Base-by-base conservation (phyloP, 2,888 invertebrate genomes). In the Drosophila histrio region DNA sequence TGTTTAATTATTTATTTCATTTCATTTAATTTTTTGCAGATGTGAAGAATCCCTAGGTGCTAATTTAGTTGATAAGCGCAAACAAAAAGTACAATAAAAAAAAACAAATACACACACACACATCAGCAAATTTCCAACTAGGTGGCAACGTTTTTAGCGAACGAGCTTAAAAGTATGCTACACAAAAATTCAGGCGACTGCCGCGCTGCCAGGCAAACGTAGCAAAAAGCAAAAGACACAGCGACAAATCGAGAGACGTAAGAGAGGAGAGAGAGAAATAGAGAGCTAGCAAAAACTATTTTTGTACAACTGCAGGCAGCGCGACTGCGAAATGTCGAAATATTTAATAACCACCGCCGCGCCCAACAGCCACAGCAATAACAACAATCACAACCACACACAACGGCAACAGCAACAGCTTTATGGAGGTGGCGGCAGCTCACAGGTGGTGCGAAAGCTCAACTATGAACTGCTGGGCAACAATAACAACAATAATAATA, bases 41-140 rank as follows among this genome's bases (percentile, higher is more conserved):
- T 91, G 89, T 90, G 89, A 91, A 90, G 83, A 91, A 91, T 91
- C 91, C 90, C 81, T 91, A 90, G 91, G 91, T 91, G 91, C 91
- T 91, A 90, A 91, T 90, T 90, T 91, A 91, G 91, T 88, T 83
- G 82, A 89, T 91, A 91, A 90, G 91, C 72, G 68, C 68, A 84
- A 90, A 87, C 70, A 72, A 54, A 73, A 43, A 84, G 74, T 73
- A 76, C 76, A 88, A 87, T 85, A 86, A 68, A 53, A 54, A 62
- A 49, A 44, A 53, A 47, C 17, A 57, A 8, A 52, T 19, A 58
- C 24, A 44, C 34, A 38, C 43, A 43, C 50, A 56, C 26, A 34
- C 22, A 39, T 4, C 34, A 24, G 43, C 34, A 52, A 39, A 36
- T 58, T 57, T 77, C 24, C 58, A 65, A 80, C 70, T 30, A 57